Evolutionary conservation across 2,797 vertebrate species (phyloP).

Genomic region (Rhinogobio ventralis): DNA sequence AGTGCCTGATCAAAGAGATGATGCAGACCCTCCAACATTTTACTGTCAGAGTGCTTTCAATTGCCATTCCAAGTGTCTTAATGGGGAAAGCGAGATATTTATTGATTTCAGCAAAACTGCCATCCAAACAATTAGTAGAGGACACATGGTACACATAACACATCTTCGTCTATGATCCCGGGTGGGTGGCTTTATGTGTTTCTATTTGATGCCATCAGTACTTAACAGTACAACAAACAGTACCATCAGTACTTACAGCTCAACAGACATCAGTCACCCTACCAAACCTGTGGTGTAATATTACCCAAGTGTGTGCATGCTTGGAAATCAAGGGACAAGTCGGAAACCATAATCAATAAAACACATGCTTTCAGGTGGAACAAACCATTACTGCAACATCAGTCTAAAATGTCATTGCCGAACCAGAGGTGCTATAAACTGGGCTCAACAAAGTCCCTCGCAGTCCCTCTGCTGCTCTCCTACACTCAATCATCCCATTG

Average conservation of each 20-base stretch:
- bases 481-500: conserved; percentile 43
- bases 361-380: conserved; percentile 51
- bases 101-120: conserved; percentile 26
- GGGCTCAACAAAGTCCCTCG: conserved; percentile 38
- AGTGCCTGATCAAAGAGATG: conserved; percentile 35
- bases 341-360: conserved; percentile 57
- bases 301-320: conserved; percentile 5
- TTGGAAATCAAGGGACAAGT: conserved; percentile 19
- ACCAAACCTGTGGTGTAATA: conserved; percentile 1
- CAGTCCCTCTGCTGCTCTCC: conserved; percentile 30
- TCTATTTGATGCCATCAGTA: conserved; percentile 28
- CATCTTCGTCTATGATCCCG: not conserved
- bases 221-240: too few relatives aligned
- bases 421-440: conserved; percentile 45
- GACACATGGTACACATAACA: not conserved
- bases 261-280: conserved; percentile 9
- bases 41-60: conserved; percentile 1
- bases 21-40: conserved; percentile 20
- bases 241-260: too few relatives aligned
- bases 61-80: conserved; percentile 1
- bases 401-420: conserved; percentile 58
- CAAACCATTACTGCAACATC: conserved; percentile 47
- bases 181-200: not conserved
- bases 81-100: not conserved
- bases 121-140: conserved; percentile 28